phyloP scores from a whole-genome alignment of 2,113 vertebrate genomes.

The Prietella phreatophila region DNA sequence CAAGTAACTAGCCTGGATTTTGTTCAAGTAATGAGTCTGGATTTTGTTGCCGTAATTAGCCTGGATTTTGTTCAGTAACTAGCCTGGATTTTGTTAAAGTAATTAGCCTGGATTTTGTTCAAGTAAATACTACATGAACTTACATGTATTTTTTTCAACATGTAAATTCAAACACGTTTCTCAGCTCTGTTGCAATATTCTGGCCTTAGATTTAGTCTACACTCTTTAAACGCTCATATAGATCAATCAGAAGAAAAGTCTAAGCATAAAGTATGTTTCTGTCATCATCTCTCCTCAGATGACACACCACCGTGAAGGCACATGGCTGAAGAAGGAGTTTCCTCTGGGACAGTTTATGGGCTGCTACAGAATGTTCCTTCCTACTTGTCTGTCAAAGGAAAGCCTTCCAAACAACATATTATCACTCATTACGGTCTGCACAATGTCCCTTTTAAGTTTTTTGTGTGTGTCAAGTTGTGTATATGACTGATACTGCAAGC shows the following conservation, averaged over 20 bases:
- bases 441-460: neutral
- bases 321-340: conserved; percentile 4
- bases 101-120: no score
- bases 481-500: conserved; percentile 30
- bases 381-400: conserved; percentile 13
- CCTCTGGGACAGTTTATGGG: conserved; percentile 29
- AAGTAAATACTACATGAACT: neutral
- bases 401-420: conserved; percentile 44
- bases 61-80: no score
- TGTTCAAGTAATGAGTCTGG: no score
- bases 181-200: neutral
- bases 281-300: conserved; percentile 2
- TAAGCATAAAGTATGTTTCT: neutral
- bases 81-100: no score
- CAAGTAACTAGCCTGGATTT: no score
- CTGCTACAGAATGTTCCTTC: conserved; percentile 33
- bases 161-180: neutral
- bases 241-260: neutral
- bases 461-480: conserved; percentile 30
- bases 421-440: conserved; percentile 24
- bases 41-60: no score
- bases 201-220: neutral
- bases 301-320: neutral
- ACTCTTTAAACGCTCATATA: no score
- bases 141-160: neutral